phyloP scores from a whole-genome alignment of 2,113 vertebrate genomes.

The Protomyctophum bolini region DNA sequence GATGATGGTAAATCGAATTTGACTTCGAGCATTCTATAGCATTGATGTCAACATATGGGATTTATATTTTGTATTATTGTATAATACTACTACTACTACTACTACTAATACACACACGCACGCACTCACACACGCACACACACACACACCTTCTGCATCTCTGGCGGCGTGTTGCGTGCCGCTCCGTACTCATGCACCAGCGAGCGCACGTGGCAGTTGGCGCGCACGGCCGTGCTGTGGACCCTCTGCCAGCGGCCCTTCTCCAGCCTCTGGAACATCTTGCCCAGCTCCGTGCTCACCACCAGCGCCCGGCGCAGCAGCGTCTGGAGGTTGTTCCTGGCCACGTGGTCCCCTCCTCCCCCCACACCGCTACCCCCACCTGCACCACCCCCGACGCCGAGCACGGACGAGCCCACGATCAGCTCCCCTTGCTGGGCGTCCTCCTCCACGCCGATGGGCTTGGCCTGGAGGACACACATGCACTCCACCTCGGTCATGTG shows the following conservation, averaged over 20 bases:
- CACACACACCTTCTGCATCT: constrained; percentile 86
- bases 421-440: constrained; percentile 86
- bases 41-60: too few species aligned
- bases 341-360: constrained; percentile 64
- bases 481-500: constrained; percentile 98
- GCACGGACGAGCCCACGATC: constrained; percentile 77
- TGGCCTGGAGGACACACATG: constrained; percentile 97
- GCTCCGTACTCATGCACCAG: constrained; percentile 88
- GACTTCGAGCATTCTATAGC: too few species aligned
- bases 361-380: not conserved
- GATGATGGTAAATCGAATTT: too few species aligned
- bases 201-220: constrained; percentile 91
- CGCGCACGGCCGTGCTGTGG: constrained; percentile 89
- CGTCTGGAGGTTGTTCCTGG: constrained; percentile 86
- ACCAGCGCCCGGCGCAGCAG: constrained; percentile 92
- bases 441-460: constrained; percentile 91
- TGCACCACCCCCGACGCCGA: too few species aligned
- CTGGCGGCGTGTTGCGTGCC: constrained; percentile 77
- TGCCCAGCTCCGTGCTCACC: constrained; percentile 92
- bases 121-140: too few species aligned
- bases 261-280: constrained; percentile 92
- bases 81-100: too few species aligned
- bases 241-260: constrained; percentile 92
- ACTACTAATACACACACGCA: too few species aligned
- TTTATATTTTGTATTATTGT: too few species aligned